Conservation (phyloP, 2,888 invertebrate genomes). For the Cerceris ruficornis region DNA sequence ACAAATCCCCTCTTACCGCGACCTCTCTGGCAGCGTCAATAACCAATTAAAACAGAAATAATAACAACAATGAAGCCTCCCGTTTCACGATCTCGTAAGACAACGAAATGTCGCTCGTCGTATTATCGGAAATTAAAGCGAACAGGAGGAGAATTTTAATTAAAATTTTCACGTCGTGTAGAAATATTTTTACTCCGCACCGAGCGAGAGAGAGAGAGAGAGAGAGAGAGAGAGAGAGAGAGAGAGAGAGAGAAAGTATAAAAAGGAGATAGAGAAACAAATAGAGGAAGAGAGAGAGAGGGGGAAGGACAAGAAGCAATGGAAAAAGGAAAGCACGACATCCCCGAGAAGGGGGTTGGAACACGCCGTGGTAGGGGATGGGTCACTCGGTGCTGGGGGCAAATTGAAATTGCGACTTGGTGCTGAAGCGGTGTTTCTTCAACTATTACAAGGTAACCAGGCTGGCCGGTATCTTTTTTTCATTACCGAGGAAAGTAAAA, state of each 20-base stretch:
- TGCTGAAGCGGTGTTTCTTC: constrained; percentile 47
- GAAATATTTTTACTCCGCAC: constrained; percentile 18
- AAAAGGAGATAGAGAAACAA: too few species aligned
- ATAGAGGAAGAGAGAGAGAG: too few species aligned
- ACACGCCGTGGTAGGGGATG: neutral
- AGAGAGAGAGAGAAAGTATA: neutral
- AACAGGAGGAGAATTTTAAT: constrained; percentile 33
- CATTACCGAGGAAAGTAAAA: constrained; percentile 40
- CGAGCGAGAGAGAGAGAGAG: neutral
- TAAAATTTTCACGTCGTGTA: constrained; percentile 37
- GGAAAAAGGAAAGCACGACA: too few species aligned
- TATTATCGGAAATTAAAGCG: constrained; percentile 2
- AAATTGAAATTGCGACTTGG: constrained; percentile 69
- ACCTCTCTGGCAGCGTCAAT: neutral
- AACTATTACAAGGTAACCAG: constrained; percentile 35
- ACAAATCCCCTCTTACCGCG: too few species aligned
- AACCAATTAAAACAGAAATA: neutral
- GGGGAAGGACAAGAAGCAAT: too few species aligned
- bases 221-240: neutral
- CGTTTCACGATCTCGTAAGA: neutral
- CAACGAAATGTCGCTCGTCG: neutral
- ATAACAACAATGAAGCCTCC: neutral
- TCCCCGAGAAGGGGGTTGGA: too few species aligned
- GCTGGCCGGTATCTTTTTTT: constrained; percentile 25
- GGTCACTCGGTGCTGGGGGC: constrained; percentile 35